Conservation (phyloP, 1,140 invertebrate species). For the Drosophila kikkawai region DNA sequence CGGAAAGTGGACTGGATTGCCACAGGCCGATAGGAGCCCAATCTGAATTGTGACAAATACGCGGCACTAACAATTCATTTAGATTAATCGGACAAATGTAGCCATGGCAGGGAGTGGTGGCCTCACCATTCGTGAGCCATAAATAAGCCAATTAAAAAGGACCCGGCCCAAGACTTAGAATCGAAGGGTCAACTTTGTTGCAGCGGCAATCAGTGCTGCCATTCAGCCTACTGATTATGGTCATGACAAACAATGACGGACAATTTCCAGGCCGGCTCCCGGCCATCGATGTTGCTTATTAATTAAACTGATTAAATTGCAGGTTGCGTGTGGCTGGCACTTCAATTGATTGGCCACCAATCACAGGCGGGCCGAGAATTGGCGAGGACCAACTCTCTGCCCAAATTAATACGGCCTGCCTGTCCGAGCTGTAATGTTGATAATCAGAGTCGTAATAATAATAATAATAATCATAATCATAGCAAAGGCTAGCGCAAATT, state of each 20-base stretch:
- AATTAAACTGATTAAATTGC: constrained; percentile 79
- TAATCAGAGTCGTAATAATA: constrained; percentile 51
- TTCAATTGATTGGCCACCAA: constrained; percentile 45
- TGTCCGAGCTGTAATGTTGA: constrained; percentile 35
- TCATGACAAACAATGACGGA: constrained; percentile 50
- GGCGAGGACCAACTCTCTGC: constrained; percentile 29
- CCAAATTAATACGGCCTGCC: constrained; percentile 51
- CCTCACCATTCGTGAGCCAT: constrained; percentile 4
- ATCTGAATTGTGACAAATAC: constrained; percentile 66
- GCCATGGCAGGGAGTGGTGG: constrained; percentile 7
- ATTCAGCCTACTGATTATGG: constrained; percentile 39
- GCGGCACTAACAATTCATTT: constrained; percentile 77
- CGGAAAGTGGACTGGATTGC: constrained; percentile 15
- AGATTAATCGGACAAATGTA: constrained; percentile 64
- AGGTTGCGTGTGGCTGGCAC: constrained; percentile 39
- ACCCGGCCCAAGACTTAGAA: constrained; percentile 2
- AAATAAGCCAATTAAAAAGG: constrained; percentile 61
- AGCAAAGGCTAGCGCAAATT: constrained; percentile 58
- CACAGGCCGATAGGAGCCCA: constrained; percentile 6
- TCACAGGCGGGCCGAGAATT: constrained; percentile 14
- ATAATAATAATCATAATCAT: constrained; percentile 62
- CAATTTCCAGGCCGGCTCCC: constrained; percentile 23
- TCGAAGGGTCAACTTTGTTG: constrained; percentile 10
- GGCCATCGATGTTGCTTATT: constrained; percentile 53
- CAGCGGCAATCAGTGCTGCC: constrained; percentile 45